A percentile compares a stretch with the other conserved stretches of the same genome.
phyloP scores from a whole-genome alignment of 2,888 invertebrate genomes.

The Drepana falcataria region DNA sequence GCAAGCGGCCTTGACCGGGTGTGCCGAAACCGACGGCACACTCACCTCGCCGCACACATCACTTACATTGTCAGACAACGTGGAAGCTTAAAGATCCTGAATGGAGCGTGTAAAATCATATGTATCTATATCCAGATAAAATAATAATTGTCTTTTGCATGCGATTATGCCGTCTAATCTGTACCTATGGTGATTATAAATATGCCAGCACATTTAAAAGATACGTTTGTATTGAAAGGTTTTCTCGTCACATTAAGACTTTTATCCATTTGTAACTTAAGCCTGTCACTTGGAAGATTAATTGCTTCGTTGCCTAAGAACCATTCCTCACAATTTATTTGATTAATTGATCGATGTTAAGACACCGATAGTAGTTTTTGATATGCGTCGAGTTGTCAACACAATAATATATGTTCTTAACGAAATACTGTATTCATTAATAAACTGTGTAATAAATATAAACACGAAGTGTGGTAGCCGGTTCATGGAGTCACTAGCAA shows the following conservation, averaged over 20 bases:
- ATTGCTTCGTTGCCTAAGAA: slow-evolving; percentile 26
- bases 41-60: slow-evolving; percentile 25
- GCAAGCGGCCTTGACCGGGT: slow-evolving; percentile 71
- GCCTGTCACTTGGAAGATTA: slow-evolving; percentile 22
- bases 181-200: too few relatives aligned
- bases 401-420: background rate
- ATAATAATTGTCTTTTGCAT: too few relatives aligned
- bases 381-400: background rate
- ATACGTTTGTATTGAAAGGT: slow-evolving; percentile 5
- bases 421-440: too few relatives aligned
- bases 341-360: slow-evolving; percentile 31
- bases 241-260: slow-evolving; percentile 7
- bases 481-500: too few relatives aligned
- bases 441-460: too few relatives aligned
- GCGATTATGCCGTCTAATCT: too few relatives aligned
- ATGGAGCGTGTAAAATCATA: too few relatives aligned
- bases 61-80: slow-evolving; percentile 12
- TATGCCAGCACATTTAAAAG: too few relatives aligned
- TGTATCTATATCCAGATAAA: too few relatives aligned
- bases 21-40: slow-evolving; percentile 49
- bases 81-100: background rate
- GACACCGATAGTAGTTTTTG: slow-evolving; percentile 8
- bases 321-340: slow-evolving; percentile 27
- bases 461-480: too few relatives aligned
- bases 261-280: slow-evolving; percentile 10